Conservation (phyloP, 2,113 vertebrate genomes). For the Psammodynastes pulverulentus region DNA sequence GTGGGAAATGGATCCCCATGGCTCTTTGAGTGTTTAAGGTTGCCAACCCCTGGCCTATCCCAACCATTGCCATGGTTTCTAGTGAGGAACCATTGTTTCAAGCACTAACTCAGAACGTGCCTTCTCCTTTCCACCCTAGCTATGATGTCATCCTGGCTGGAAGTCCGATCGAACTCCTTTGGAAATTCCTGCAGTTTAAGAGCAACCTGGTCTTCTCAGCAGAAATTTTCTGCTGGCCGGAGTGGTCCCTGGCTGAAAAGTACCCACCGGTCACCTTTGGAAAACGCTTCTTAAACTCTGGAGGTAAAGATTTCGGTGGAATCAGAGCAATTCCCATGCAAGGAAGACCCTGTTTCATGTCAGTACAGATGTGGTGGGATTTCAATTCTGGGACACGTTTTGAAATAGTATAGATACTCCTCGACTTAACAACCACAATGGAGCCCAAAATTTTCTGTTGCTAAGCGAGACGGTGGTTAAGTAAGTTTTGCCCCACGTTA, state of each 20-base stretch:
- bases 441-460: no score
- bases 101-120: neutral
- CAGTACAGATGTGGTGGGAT: neutral
- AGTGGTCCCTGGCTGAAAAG: constrained; percentile 73
- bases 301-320: constrained; percentile 55
- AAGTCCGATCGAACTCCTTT: constrained; percentile 71
- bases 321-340: neutral
- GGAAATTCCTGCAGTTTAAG: constrained; percentile 68
- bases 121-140: constrained; percentile 36
- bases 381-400: neutral
- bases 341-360: neutral
- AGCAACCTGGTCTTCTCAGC: constrained; percentile 76
- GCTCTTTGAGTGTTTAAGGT: no score
- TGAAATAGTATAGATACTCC: neutral
- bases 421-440: no score
- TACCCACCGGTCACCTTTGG: constrained; percentile 70
- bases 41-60: no score
- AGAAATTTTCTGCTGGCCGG: constrained; percentile 78
- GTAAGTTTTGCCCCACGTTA: no score
- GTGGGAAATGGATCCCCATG: no score
- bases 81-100: neutral
- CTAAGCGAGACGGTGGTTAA: no score
- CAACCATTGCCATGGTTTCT: neutral
- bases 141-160: constrained; percentile 76
- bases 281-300: constrained; percentile 79